A percentile compares a stretch with the other conserved stretches of the same genome.
Evolutionary conservation across 2,797 vertebrate genomes (phyloP).

Genomic region (Pipistrellus nathusii): DNA sequence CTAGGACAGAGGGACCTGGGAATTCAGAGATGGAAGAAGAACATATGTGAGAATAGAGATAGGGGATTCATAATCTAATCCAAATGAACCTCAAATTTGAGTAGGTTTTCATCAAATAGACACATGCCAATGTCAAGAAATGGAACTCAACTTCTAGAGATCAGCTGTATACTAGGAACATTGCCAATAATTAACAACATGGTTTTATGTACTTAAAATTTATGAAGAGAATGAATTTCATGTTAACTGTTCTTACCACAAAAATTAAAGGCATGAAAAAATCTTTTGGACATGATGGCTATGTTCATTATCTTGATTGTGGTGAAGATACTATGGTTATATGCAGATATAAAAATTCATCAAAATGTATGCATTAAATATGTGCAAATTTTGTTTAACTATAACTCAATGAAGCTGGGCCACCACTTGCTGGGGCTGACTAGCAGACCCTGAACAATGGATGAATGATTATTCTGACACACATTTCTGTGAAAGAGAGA

Average conservation of each 20-base stretch:
- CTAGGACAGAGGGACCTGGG: background rate
- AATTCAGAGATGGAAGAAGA: background rate
- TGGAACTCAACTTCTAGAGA: background rate
- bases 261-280: background rate
- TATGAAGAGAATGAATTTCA: background rate
- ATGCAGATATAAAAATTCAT: background rate
- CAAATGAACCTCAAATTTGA: background rate
- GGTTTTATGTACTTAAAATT: background rate
- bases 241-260: background rate
- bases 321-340: background rate
- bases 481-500: too few relatives aligned
- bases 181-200: background rate
- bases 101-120: background rate
- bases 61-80: background rate
- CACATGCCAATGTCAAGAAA: background rate
- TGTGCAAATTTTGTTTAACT: background rate
- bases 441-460: too few relatives aligned
- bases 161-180: background rate
- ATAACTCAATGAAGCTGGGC: background rate
- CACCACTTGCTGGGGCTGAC: too few relatives aligned
- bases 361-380: background rate
- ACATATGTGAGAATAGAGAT: background rate
- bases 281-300: background rate
- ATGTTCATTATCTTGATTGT: background rate
- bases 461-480: too few relatives aligned